Conservation (phyloP, 64 coral and sea anemone genomes). For the Hydrozoanthus tunicans region DNA sequence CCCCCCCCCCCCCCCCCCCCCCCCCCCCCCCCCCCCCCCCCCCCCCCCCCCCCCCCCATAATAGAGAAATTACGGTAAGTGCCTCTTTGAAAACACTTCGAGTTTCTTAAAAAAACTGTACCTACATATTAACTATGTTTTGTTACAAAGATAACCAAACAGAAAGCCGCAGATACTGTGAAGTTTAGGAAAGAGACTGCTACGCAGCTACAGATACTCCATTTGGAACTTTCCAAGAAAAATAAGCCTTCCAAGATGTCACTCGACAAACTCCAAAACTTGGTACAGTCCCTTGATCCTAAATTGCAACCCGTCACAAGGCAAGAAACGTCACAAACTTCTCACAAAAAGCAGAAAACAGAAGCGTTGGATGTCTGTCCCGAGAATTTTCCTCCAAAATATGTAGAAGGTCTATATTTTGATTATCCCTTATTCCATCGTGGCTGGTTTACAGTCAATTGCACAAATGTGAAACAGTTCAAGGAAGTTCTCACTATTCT, state of each 20-base stretch:
- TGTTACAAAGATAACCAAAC: no score
- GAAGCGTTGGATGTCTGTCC: slow-evolving; percentile 45
- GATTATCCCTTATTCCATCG: slow-evolving; percentile 24
- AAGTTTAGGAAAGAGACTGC: slow-evolving; percentile 1
- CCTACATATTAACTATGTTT: no score
- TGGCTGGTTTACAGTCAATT: slow-evolving; percentile 27
- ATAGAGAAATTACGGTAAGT: no score
- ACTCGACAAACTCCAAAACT: background rate
- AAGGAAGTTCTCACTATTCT: background rate
- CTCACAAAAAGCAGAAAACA: background rate
- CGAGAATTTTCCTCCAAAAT: slow-evolving; percentile 12
- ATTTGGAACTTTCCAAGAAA: background rate
- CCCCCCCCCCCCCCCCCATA: no score
- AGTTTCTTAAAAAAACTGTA: no score
- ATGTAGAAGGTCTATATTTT: background rate
- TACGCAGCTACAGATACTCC: background rate
- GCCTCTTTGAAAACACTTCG: no score
- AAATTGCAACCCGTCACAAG: background rate
- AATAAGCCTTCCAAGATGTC: background rate
- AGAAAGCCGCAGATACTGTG: no score
- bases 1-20: no score
- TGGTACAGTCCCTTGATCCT: slow-evolving; percentile 8
- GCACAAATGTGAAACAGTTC: slow-evolving; percentile 48
- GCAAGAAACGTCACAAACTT: background rate
- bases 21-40: no score